Evolutionary conservation across 2,888 invertebrate genomes (phyloP).

Genomic region (Anoplius nigerrimus): DNA sequence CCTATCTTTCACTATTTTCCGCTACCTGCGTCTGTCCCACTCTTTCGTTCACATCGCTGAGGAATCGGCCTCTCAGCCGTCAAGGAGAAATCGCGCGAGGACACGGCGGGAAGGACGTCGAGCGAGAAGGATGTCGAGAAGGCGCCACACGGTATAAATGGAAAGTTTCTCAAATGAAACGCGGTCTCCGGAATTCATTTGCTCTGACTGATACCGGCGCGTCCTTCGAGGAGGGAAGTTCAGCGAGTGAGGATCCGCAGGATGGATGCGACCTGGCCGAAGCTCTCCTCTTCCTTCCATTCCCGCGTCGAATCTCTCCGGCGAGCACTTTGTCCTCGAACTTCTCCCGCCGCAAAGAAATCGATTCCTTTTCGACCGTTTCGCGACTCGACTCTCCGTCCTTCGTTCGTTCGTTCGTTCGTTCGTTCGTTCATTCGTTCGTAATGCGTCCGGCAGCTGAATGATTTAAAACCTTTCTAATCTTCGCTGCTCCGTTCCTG

Average conservation of each 20-base stretch:
- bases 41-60: not conserved
- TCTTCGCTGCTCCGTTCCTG: no score
- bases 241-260: not conserved
- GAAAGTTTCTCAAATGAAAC: conserved; percentile 26
- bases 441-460: no score
- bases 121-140: conserved; percentile 10
- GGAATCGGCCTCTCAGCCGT: conserved; percentile 3
- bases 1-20: not conserved
- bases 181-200: conserved; percentile 31
- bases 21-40: not conserved
- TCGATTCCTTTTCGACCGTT: no score
- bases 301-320: no score
- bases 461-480: no score
- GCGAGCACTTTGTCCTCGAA: no score
- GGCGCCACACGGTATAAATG: conserved; percentile 23
- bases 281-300: not conserved
- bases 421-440: no score
- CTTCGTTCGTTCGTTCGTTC: no score
- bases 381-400: no score
- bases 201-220: conserved; percentile 25
- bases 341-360: no score
- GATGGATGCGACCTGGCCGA: not conserved
- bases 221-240: no score
- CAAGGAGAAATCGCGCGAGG: conserved; percentile 10
- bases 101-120: conserved; percentile 22